A percentile compares a stretch with the other conserved stretches of the same genome.
Evolutionary conservation across 2,797 vertebrate genomes (phyloP).

Genomic region (Macropus fuliginosus): DNA sequence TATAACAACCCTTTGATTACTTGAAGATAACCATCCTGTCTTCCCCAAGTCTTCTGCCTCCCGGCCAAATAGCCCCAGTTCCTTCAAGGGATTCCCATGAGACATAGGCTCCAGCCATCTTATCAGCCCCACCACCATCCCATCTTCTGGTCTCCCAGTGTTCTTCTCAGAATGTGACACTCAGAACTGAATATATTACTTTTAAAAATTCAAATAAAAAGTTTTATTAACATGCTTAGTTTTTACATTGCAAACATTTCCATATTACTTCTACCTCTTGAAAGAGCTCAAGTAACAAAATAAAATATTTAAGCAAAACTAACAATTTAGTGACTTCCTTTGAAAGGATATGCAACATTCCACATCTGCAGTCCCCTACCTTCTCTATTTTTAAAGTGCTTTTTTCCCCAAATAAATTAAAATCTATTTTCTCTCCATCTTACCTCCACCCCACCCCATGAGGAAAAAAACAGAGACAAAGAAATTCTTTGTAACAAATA

Average conservation of each 20-base stretch:
- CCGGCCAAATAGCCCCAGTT: neutral
- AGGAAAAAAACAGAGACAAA: neutral
- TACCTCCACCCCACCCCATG: neutral
- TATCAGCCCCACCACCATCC: neutral
- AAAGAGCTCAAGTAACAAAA: neutral
- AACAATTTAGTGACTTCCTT: neutral
- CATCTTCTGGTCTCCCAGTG: neutral
- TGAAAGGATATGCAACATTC: neutral
- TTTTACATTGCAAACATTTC: neutral
- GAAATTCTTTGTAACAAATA: neutral
- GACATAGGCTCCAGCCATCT: neutral
- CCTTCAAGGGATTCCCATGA: neutral
- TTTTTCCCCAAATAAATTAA: neutral
- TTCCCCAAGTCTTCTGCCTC: neutral
- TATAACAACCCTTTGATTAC: neutral
- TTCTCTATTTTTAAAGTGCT: too few species aligned
- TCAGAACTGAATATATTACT: neutral
- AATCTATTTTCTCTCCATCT: neutral
- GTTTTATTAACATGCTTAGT: neutral
- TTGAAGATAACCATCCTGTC: neutral
- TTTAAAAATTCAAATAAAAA: neutral
- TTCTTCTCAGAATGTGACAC: neutral
- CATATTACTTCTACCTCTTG: too few species aligned
- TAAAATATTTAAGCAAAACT: neutral
- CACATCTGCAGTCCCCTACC: neutral